phyloP scores from a whole-genome alignment of 2,113 vertebrate species.

The Aythya baeri region DNA sequence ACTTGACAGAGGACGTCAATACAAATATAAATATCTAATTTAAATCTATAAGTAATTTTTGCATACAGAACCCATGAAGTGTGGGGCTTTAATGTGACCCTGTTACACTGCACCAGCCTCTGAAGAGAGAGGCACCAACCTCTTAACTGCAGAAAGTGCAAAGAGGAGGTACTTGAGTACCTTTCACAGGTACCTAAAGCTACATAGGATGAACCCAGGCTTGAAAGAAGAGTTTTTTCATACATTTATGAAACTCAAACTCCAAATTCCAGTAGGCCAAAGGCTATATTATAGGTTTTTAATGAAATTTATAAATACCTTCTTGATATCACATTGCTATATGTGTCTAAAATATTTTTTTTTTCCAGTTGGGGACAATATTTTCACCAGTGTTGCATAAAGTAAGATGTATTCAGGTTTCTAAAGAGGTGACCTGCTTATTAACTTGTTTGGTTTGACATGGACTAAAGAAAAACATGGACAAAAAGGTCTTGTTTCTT shows the following conservation, averaged over 20 bases:
- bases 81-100: fast-evolving
- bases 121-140: background rate
- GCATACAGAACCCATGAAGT: background rate
- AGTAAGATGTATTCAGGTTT: background rate
- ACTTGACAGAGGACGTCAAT: background rate
- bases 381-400: background rate
- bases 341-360: background rate
- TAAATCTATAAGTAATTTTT: background rate
- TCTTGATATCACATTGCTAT: background rate
- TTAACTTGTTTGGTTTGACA: background rate
- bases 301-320: background rate
- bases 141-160: background rate
- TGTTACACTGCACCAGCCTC: background rate
- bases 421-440: background rate
- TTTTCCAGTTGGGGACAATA: background rate
- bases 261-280: background rate
- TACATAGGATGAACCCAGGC: background rate
- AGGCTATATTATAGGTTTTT: background rate
- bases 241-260: background rate
- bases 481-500: background rate
- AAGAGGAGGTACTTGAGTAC: background rate
- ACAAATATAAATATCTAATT: background rate
- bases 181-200: background rate
- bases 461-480: background rate
- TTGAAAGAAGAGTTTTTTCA: background rate